Conservation (phyloP, 2,888 invertebrate species). For the Macaria notata region DNA sequence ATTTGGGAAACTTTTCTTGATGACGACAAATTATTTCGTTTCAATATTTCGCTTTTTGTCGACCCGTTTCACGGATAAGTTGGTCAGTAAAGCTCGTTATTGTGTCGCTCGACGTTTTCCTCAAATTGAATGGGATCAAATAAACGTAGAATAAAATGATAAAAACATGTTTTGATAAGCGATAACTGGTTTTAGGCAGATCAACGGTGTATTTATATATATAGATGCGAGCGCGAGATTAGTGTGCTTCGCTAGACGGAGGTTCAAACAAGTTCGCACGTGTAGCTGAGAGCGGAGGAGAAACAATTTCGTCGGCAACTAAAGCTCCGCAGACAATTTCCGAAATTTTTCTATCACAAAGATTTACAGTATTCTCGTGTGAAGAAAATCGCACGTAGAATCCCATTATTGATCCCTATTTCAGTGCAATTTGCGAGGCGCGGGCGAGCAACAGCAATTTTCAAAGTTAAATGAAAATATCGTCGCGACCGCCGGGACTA, state of each 20-base stretch:
- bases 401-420: conserved; percentile 79
- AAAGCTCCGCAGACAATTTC: conserved; percentile 64
- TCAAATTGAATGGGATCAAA: conserved; percentile 3
- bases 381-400: conserved; percentile 77
- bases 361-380: conserved; percentile 73
- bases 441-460: conserved; percentile 70
- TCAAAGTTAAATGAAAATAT: conserved; percentile 81
- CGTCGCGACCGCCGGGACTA: conserved; percentile 47
- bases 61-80: conserved; percentile 21
- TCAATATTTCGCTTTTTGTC: conserved; percentile 37
- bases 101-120: conserved; percentile 9
- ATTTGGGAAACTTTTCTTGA: conserved; percentile 59
- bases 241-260: background rate
- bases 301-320: conserved; percentile 26
- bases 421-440: conserved; percentile 76
- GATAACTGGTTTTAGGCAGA: background rate
- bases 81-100: conserved; percentile 17
- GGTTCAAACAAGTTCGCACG: background rate
- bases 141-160: background rate
- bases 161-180: conserved; percentile 1
- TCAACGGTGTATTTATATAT: too few relatives aligned
- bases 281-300: background rate
- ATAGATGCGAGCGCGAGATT: background rate
- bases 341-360: conserved; percentile 77
- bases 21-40: conserved; percentile 61